Evolutionary conservation across 2,797 vertebrate genomes (phyloP).

Genomic region (Eidolon dupreanum): DNA sequence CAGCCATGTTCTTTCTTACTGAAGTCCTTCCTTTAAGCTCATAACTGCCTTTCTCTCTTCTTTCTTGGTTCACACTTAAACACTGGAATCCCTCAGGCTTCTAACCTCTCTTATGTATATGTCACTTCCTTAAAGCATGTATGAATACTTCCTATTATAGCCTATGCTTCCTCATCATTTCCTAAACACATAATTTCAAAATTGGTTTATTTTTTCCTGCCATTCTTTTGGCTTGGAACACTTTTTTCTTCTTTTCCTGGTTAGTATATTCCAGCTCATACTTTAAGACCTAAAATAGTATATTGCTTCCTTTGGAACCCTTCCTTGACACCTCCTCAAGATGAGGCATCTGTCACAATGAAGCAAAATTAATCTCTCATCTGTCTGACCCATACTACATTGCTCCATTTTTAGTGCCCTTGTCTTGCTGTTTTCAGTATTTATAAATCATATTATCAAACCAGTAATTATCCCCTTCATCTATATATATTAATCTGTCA

Average conservation of each 20-base stretch:
- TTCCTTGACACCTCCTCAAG: neutral
- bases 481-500: neutral
- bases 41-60: neutral
- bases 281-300: neutral
- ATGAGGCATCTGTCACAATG: neutral
- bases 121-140: neutral
- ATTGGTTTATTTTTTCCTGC: neutral
- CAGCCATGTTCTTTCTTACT: fast-evolving
- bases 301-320: neutral
- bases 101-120: neutral
- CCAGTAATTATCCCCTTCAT: neutral
- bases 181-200: neutral
- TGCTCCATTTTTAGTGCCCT: neutral
- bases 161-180: neutral
- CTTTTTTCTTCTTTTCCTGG: neutral
- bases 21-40: neutral
- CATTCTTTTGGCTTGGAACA: neutral
- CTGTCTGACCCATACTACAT: neutral
- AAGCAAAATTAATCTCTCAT: neutral
- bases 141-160: neutral
- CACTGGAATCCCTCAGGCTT: too few relatives aligned
- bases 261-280: neutral
- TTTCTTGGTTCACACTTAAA: neutral
- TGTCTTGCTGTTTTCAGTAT: neutral
- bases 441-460: neutral